These are phyloP conservation scores for Nomia melanderi DNA, from an alignment of 1,140 invertebrate genomes.

Conservation along the genomic window DNA sequence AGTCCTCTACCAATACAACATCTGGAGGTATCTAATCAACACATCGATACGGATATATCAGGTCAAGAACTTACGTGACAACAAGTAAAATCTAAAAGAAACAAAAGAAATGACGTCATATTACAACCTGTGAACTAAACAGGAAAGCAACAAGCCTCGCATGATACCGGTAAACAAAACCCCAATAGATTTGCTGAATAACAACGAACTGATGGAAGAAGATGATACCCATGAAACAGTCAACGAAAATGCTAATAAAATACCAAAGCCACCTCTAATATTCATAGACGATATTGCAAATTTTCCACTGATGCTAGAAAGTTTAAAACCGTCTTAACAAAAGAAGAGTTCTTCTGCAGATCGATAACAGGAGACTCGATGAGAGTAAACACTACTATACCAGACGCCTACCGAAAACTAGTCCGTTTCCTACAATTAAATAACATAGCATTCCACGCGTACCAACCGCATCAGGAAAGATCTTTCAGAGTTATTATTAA, in stretches of 20 bases:
- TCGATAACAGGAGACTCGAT: background rate
- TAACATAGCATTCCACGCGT: slow-evolving; percentile 67
- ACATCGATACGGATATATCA: background rate
- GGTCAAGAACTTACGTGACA: slow-evolving; percentile 4
- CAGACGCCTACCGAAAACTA: slow-evolving; percentile 35
- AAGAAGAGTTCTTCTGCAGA: slow-evolving; percentile 9
- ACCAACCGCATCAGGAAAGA: slow-evolving; percentile 71
- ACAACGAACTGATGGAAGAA: slow-evolving; percentile 2
- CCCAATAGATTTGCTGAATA: slow-evolving; percentile 1
- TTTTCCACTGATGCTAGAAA: background rate
- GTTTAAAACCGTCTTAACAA: background rate
- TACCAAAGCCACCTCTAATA: slow-evolving; percentile 9
- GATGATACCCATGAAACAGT: background rate
- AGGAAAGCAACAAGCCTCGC: no score
- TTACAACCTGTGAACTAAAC: no score
- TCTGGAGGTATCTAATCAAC: background rate
- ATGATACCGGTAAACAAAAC: background rate
- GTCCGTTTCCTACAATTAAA: slow-evolving; percentile 40
- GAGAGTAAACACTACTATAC: slow-evolving; percentile 37
- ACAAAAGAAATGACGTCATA: no score
- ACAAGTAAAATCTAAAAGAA: background rate
- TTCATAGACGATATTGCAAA: slow-evolving; percentile 3
- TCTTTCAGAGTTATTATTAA: slow-evolving; percentile 69
- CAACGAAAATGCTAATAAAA: slow-evolving; percentile 10
- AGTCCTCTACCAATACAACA: background rate